These are phyloP conservation scores for Staurois parvus DNA, from an alignment of 2,797 vertebrate genomes.

Conservation along the genomic window DNA sequence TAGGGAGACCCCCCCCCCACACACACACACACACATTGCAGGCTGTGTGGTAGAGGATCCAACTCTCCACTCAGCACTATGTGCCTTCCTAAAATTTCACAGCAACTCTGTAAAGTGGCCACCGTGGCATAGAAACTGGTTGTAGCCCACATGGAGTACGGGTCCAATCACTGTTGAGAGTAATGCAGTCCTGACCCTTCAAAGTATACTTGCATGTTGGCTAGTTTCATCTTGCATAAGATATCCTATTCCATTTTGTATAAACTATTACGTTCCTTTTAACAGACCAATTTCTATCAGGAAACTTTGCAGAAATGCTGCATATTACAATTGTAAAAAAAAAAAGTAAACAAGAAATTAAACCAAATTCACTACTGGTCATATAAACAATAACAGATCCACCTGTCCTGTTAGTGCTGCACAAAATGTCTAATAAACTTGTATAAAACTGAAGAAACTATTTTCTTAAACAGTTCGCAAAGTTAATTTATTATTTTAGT, in stretches of 20 bases:
- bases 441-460: background rate
- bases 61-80: too few species aligned
- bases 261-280: background rate
- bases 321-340: background rate
- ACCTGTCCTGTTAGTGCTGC: too few species aligned
- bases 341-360: background rate
- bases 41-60: too few species aligned
- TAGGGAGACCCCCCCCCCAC: too few species aligned
- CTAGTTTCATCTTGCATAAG: background rate
- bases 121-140: too few species aligned
- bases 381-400: background rate
- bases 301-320: background rate
- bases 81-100: too few species aligned
- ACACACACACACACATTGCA: too few species aligned
- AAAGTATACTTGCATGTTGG: background rate
- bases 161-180: too few species aligned
- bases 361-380: background rate
- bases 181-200: too few species aligned
- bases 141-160: too few species aligned
- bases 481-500: slow-evolving; percentile 34
- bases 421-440: background rate
- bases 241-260: background rate
- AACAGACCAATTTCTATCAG: background rate
- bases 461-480: slow-evolving; percentile 5
- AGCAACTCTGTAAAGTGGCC: too few species aligned